Conservation (phyloP, 2,113 vertebrate genomes). For the Ranitomeya variabilis region DNA sequence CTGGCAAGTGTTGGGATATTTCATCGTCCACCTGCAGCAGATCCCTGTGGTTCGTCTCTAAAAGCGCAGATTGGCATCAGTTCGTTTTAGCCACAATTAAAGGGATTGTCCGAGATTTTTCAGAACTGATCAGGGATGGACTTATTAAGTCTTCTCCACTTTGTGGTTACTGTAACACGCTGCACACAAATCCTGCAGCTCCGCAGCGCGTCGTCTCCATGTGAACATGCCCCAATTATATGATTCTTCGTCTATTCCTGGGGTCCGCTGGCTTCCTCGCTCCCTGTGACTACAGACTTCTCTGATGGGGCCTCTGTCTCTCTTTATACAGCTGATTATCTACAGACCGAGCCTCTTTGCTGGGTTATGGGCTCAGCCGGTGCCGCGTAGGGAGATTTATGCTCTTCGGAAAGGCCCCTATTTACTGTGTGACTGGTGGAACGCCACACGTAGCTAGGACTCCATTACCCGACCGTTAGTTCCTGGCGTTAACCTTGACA, state of each 20-base stretch:
- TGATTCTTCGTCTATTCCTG: not conserved
- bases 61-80: not conserved
- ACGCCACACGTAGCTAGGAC: constrained; percentile 4
- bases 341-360: constrained; percentile 14
- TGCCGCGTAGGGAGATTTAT: constrained; percentile 29
- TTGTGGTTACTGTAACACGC: too few relatives aligned
- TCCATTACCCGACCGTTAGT: constrained; percentile 47
- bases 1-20: constrained; percentile 19
- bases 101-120: too few relatives aligned
- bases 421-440: constrained; percentile 20
- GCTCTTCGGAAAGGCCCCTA: not conserved
- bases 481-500: constrained; percentile 50
- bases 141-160: too few relatives aligned
- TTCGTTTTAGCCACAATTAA: not conserved
- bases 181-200: too few relatives aligned
- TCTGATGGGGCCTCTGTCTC: not conserved
- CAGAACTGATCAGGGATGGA: too few relatives aligned
- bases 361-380: not conserved
- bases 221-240: too few relatives aligned
- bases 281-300: not conserved
- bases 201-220: too few relatives aligned
- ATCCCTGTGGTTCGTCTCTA: not conserved
- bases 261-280: not conserved
- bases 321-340: constrained; percentile 9
- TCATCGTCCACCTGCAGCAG: not conserved